A percentile compares a stretch with the other conserved stretches of the same genome.
Evolutionary conservation across 2,888 invertebrate species (phyloP).

Genomic region (Unio delphinus): DNA sequence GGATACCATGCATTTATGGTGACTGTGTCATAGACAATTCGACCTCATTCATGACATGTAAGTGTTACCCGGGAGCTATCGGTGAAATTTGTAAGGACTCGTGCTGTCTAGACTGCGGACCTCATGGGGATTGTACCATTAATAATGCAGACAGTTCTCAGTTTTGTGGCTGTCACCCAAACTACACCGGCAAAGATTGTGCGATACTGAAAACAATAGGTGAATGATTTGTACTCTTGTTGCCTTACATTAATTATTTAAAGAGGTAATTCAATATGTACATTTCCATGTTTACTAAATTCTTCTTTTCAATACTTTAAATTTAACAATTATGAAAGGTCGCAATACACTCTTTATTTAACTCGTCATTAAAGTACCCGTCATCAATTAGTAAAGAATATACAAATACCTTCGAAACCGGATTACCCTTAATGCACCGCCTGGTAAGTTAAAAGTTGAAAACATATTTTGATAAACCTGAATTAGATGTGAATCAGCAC

Average conservation of each 20-base stretch:
- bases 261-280: too few species aligned
- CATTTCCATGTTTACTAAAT: neutral
- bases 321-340: too few species aligned
- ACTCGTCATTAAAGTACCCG: too few species aligned
- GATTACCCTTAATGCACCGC: too few species aligned
- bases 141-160: neutral
- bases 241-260: too few species aligned
- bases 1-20: conserved; percentile 8
- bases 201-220: neutral
- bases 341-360: too few species aligned
- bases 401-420: too few species aligned
- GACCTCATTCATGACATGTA: conserved; percentile 2
- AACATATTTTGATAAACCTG: too few species aligned
- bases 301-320: too few species aligned
- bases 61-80: conserved; percentile 11
- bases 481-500: too few species aligned
- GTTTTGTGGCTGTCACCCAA: conserved; percentile 5
- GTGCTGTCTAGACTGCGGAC: conserved; percentile 24
- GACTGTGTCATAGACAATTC: conserved; percentile 6
- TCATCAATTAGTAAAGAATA: too few species aligned
- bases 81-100: conserved; percentile 10
- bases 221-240: neutral
- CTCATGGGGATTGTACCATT: conserved; percentile 15
- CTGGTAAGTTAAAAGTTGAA: too few species aligned
- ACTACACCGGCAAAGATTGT: conserved; percentile 8